Conservation (phyloP, 2,888 invertebrate species). For the Archaeoteleia sp. region DNA sequence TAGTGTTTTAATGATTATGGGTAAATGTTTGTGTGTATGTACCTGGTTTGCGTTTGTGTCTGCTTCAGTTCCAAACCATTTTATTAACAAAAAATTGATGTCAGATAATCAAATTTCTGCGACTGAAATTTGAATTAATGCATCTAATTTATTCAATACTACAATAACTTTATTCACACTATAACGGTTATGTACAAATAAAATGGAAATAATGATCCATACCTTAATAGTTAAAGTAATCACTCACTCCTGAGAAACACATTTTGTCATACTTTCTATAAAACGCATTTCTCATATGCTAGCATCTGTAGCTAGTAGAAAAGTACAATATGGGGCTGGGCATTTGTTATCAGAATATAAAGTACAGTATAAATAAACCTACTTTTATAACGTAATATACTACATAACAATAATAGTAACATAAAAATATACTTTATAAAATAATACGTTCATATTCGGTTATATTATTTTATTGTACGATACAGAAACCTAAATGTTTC, state of each 20-base stretch:
- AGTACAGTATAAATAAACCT: constrained; percentile 29
- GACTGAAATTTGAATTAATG: too few relatives aligned
- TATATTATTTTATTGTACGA: too few relatives aligned
- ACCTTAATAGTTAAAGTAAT: constrained; percentile 41
- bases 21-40: too few relatives aligned
- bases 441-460: too few relatives aligned
- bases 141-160: too few relatives aligned
- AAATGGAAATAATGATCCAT: constrained; percentile 61
- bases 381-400: constrained; percentile 29
- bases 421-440: constrained; percentile 16
- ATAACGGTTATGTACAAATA: constrained; percentile 70
- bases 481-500: too few relatives aligned
- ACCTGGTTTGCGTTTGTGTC: too few relatives aligned
- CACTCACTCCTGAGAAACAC: constrained; percentile 47
- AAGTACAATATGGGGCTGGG: constrained; percentile 41
- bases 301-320: constrained; percentile 27
- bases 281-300: constrained; percentile 24
- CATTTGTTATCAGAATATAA: constrained; percentile 23
- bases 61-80: too few relatives aligned
- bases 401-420: constrained; percentile 33
- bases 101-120: too few relatives aligned
- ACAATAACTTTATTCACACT: constrained; percentile 70
- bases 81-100: too few relatives aligned
- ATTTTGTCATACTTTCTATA: constrained; percentile 27
- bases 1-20: too few relatives aligned